Evolutionary conservation across 2,113 vertebrate species (phyloP).

Genomic region (Catharus fuscescens): DNA sequence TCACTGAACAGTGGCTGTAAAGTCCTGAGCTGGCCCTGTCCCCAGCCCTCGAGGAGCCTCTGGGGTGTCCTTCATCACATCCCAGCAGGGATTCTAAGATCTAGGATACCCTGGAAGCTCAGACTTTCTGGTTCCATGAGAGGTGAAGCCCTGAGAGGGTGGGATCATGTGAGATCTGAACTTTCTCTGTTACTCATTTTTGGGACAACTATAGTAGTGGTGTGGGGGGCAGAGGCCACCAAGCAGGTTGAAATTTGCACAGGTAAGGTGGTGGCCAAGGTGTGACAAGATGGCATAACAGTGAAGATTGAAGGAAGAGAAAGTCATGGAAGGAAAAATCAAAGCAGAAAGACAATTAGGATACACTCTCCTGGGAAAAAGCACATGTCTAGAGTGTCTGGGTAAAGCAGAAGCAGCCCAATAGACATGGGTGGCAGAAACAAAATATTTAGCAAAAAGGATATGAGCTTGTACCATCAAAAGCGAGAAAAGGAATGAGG

Average conservation of each 20-base stretch:
- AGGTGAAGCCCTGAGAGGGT: neutral
- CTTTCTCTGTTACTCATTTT: neutral
- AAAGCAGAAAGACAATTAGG: neutral
- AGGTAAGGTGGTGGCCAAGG: neutral
- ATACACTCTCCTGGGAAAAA: neutral
- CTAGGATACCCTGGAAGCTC: neutral
- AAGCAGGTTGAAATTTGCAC: neutral
- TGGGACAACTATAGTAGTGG: neutral
- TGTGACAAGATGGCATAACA: neutral
- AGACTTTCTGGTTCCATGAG: neutral
- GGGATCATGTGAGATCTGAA: neutral
- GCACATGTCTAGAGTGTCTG: neutral
- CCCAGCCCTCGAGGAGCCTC: neutral
- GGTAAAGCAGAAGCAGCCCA: neutral
- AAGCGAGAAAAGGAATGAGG: neutral
- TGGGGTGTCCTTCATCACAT: neutral
- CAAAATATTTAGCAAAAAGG: neutral
- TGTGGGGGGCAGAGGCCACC: neutral
- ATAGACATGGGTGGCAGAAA: neutral
- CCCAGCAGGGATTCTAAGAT: neutral
- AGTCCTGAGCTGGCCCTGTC: neutral
- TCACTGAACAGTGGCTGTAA: neutral
- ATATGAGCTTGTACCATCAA: neutral
- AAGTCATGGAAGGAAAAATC: neutral
- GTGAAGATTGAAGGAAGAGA: neutral